These are phyloP conservation scores for Drosophila virilis DNA, from an alignment of 1,140 invertebrate genomes.

Conservation along the genomic window DNA sequence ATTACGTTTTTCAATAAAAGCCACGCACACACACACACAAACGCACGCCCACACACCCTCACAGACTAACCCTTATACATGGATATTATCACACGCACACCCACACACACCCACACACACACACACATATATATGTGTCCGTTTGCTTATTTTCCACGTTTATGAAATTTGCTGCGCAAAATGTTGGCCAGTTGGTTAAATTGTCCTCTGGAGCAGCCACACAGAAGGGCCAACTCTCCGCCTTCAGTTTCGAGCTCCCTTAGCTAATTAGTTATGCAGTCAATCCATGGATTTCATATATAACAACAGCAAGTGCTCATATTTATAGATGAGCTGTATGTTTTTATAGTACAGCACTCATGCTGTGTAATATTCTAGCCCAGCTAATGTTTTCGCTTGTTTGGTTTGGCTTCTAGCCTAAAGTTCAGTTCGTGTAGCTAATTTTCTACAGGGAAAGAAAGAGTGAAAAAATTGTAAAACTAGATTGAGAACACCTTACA, in stretches of 20 bases:
- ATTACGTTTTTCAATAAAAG: constrained; percentile 66
- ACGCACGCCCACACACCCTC: constrained; percentile 10
- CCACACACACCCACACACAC: not conserved
- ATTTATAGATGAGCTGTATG: constrained; percentile 4
- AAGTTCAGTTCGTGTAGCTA: not conserved
- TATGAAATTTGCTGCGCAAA: constrained; percentile 47
- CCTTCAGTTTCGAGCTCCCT: not conserved
- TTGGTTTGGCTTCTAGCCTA: not conserved
- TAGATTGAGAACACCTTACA: too few species aligned
- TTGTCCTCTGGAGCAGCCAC: constrained; percentile 26
- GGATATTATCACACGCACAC: not conserved
- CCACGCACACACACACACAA: constrained; percentile 18
- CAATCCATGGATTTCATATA: constrained; percentile 14
- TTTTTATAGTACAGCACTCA: not conserved
- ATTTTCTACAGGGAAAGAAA: too few species aligned
- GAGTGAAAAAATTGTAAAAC: too few species aligned
- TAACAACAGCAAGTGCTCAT: constrained; percentile 19
- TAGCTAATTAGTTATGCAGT: constrained; percentile 27
- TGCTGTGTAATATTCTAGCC: not conserved
- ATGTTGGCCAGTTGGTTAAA: constrained; percentile 51
- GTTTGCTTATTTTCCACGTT: constrained; percentile 36
- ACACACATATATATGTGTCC: not conserved
- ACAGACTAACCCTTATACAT: not conserved
- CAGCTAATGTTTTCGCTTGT: not conserved
- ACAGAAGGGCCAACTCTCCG: constrained; percentile 1